Percentiles rank a stretch among this genome's conserved stretches.
phyloP scores from a whole-genome alignment of 1,140 invertebrate genomes.

The Penaeus japonicus region DNA sequence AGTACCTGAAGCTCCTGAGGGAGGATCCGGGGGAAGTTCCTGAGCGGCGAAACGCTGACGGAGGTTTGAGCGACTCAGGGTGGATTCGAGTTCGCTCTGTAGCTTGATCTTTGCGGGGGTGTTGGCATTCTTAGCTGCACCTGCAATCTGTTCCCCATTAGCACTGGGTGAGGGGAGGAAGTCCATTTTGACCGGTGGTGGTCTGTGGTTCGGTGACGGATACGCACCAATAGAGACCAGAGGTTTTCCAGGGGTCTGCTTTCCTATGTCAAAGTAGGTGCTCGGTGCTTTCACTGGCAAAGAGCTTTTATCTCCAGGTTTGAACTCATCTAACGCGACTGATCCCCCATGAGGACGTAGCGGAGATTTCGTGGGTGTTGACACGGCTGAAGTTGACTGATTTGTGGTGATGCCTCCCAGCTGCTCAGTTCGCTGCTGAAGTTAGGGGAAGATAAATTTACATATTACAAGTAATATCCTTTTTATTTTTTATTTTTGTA shows the following conservation, averaged over 20 bases:
- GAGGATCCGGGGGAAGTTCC: background rate
- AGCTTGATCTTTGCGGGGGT: background rate
- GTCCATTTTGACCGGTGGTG: conserved; percentile 36
- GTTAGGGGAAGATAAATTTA: background rate
- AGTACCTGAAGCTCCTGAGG: background rate
- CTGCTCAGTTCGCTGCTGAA: conserved; percentile 38
- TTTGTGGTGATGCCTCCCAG: background rate
- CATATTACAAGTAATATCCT: no score
- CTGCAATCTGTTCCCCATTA: conserved; percentile 22
- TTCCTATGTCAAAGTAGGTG: conserved; percentile 6
- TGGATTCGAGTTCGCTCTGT: conserved; percentile 29
- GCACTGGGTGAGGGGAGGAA: conserved; percentile 9
- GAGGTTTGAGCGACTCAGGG: conserved; percentile 29
- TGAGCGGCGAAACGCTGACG: conserved; percentile 20
- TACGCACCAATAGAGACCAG: conserved; percentile 40
- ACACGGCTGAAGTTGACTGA: background rate
- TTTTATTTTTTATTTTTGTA: no score
- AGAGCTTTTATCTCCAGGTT: background rate
- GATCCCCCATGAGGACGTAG: background rate
- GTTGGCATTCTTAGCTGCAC: background rate
- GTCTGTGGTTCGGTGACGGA: conserved; percentile 33
- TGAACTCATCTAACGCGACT: conserved; percentile 28
- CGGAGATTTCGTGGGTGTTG: conserved; percentile 20
- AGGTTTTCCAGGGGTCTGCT: conserved; percentile 1
- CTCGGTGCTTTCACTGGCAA: background rate